Percentiles rank a stretch among this genome's conserved stretches.
Evolutionary conservation across 2,113 vertebrate genomes (phyloP).

Genomic region (Brevimyrus niger): DNA sequence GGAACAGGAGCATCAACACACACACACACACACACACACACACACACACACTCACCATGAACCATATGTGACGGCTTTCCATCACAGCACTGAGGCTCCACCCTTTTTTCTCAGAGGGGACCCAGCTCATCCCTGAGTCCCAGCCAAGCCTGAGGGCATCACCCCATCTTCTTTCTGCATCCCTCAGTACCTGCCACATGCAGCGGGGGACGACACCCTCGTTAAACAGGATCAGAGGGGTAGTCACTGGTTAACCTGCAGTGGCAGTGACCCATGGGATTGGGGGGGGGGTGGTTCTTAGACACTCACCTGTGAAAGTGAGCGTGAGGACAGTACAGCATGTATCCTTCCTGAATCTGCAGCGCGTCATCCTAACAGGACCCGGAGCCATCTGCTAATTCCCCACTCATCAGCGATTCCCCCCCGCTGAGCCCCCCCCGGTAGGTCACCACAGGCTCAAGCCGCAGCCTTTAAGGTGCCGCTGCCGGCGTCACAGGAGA

Average conservation of each 20-base stretch:
- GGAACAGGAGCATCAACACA: conserved; percentile 37
- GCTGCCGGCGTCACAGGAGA: neutral
- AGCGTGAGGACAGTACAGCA: neutral
- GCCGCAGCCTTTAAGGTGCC: neutral
- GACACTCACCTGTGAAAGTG: neutral
- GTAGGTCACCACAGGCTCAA: neutral
- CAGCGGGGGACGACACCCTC: neutral
- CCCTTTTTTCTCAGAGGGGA: neutral
- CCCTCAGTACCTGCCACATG: neutral
- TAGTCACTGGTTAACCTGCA: neutral
- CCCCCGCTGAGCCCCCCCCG: neutral
- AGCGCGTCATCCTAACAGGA: neutral
- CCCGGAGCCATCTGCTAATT: neutral
- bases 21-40: conserved; percentile 40
- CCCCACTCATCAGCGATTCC: neutral
- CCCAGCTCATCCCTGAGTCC: neutral
- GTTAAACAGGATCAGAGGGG: neutral
- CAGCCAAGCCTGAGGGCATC: neutral
- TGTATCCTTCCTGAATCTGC: neutral
- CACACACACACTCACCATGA: conserved; percentile 23
- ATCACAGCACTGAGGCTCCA: neutral
- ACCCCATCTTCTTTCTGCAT: neutral
- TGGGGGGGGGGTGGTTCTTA: neutral
- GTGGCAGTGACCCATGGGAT: neutral
- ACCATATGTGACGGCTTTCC: neutral